These are phyloP conservation scores for Dipus sagitta DNA, from an alignment of 2,797 vertebrate genomes.

Conservation along the genomic window DNA sequence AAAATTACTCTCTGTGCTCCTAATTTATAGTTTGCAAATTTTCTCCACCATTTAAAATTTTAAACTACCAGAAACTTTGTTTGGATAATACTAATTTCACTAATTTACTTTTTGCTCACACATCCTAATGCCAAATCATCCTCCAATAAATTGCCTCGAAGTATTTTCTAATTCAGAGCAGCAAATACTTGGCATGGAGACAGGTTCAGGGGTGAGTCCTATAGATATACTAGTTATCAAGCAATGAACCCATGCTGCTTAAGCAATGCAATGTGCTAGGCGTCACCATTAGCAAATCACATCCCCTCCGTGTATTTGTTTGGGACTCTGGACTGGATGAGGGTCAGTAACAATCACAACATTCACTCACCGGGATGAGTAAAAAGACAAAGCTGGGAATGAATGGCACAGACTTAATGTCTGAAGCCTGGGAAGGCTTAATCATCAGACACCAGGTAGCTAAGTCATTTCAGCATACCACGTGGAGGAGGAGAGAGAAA, in stretches of 20 bases:
- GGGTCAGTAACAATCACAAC: not conserved
- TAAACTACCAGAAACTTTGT: constrained; percentile 31
- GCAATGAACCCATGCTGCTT: not conserved
- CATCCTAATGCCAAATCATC: not conserved
- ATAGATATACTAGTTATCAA: not conserved
- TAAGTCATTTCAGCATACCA: not conserved
- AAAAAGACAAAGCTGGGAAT: not conserved
- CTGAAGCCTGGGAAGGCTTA: not conserved
- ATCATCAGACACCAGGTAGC: not conserved
- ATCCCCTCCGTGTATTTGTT: not conserved
- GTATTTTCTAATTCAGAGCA: constrained; percentile 26
- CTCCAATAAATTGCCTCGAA: constrained; percentile 35
- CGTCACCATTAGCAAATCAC: not conserved
- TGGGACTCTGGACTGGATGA: not conserved
- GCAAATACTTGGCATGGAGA: not conserved
- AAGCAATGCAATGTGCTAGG: not conserved
- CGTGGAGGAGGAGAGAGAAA: not conserved
- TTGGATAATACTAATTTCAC: constrained; percentile 10
- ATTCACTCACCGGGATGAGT: not conserved
- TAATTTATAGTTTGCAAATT: constrained; percentile 35
- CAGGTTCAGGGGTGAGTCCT: not conserved
- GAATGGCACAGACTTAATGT: not conserved
- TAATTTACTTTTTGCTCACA: constrained; percentile 25
- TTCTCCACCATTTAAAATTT: not conserved
- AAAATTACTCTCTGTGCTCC: constrained; percentile 45